Conservation (phyloP, 2,113 vertebrate species). For the Leucoraja erinaceus region DNA sequence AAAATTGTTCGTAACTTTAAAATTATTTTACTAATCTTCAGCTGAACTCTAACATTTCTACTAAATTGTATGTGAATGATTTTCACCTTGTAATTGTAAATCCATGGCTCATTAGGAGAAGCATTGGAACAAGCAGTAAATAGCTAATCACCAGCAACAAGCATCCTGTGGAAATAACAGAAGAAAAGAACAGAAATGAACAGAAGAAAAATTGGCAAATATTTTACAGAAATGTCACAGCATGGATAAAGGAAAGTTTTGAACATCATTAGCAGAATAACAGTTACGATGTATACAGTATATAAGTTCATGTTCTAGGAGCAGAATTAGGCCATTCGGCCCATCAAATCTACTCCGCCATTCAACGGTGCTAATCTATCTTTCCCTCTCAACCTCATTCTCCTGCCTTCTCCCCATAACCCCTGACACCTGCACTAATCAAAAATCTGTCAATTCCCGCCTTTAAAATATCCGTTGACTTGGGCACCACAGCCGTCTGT, state of each 20-base stretch:
- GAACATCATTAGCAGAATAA: background rate
- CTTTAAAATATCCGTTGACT: too few relatives aligned
- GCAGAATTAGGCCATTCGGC: too few relatives aligned
- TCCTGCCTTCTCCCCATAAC: too few relatives aligned
- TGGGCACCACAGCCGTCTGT: too few relatives aligned
- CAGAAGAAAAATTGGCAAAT: background rate
- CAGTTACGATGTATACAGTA: background rate
- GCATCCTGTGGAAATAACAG: background rate
- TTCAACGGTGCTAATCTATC: too few relatives aligned
- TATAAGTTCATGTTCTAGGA: too few relatives aligned
- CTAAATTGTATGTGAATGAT: background rate
- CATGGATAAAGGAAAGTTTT: background rate
- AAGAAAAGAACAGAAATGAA: background rate
- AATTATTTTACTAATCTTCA: background rate
- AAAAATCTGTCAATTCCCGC: too few relatives aligned
- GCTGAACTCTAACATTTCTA: background rate
- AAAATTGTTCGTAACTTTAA: background rate
- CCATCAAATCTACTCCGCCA: too few relatives aligned
- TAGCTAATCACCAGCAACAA: conserved; percentile 34
- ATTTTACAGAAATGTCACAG: background rate
- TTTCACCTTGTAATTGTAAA: conserved; percentile 37
- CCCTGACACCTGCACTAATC: too few relatives aligned
- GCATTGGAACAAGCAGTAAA: conserved; percentile 36
- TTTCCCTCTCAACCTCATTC: too few relatives aligned
- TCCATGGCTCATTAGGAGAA: conserved; percentile 35